phyloP scores from a whole-genome alignment of 2,113 vertebrate genomes.

The Vombatus ursinus region DNA sequence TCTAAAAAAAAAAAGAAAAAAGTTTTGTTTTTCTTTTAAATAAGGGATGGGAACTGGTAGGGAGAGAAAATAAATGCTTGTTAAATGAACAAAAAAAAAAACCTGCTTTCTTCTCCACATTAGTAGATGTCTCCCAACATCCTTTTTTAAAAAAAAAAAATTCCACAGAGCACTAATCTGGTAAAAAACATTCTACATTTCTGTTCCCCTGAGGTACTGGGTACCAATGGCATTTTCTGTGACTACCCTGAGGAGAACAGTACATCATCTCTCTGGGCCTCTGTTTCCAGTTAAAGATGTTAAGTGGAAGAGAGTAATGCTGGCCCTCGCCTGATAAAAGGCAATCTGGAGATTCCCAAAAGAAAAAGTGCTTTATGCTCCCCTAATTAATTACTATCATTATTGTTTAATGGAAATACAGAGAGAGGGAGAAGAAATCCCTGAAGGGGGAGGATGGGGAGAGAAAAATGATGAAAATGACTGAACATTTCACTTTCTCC shows the following conservation, averaged over 20 bases:
- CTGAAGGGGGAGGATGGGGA: not conserved
- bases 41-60: not conserved
- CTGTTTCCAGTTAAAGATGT: not conserved
- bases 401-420: not conserved
- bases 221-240: not conserved
- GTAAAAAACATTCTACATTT: not conserved
- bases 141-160: not conserved
- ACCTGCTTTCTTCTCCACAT: not conserved
- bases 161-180: not conserved
- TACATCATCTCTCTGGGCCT: not conserved
- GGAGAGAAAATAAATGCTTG: not conserved
- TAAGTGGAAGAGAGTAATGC: not conserved
- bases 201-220: rapidly evolving
- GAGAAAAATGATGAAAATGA: not conserved
- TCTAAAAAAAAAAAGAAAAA: not conserved
- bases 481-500: not conserved
- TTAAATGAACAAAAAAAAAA: not conserved
- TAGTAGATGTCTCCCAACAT: not conserved
- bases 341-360: not conserved
- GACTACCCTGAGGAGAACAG: not conserved
- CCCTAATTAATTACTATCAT: not conserved
- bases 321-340: not conserved
- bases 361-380: not conserved
- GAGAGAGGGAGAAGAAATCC: not conserved
- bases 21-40: not conserved